Conservation (phyloP, 1,140 invertebrate species). For the Mizuhopecten yessoensis region DNA sequence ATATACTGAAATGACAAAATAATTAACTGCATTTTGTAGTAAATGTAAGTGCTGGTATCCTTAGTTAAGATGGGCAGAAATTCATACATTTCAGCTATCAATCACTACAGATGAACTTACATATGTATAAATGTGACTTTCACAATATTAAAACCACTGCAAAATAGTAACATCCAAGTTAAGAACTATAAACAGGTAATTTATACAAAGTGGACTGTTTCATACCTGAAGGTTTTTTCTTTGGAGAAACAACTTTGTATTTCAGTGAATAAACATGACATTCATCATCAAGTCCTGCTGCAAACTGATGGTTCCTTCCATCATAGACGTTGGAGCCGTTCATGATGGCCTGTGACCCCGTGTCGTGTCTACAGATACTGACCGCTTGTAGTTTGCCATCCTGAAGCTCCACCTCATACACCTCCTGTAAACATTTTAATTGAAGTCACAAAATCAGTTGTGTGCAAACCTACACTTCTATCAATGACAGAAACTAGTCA, state of each 20-base stretch:
- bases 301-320: constrained; percentile 90
- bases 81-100: no score
- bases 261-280: constrained; percentile 94
- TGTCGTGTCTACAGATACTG: constrained; percentile 94
- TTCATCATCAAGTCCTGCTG: constrained; percentile 95
- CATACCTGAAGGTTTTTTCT: constrained; percentile 67
- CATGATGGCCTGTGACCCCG: constrained; percentile 95
- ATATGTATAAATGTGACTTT: no score
- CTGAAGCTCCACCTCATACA: constrained; percentile 94
- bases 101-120: no score
- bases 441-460: background rate
- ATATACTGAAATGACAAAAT: no score
- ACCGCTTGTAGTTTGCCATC: constrained; percentile 91
- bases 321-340: constrained; percentile 89
- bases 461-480: no score
- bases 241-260: constrained; percentile 86
- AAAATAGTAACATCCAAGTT: no score
- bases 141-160: no score
- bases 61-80: no score
- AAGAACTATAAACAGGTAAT: no score
- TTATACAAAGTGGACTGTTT: background rate
- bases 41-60: no score
- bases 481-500: no score
- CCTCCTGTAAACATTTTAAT: constrained; percentile 88
- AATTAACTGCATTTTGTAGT: no score